Percentiles rank a stretch among this genome's conserved stretches.
phyloP scores from a whole-genome alignment of 30 jellyfish, hydroid and myxozoan genomes.

The Pseudorhiza aurosa region DNA sequence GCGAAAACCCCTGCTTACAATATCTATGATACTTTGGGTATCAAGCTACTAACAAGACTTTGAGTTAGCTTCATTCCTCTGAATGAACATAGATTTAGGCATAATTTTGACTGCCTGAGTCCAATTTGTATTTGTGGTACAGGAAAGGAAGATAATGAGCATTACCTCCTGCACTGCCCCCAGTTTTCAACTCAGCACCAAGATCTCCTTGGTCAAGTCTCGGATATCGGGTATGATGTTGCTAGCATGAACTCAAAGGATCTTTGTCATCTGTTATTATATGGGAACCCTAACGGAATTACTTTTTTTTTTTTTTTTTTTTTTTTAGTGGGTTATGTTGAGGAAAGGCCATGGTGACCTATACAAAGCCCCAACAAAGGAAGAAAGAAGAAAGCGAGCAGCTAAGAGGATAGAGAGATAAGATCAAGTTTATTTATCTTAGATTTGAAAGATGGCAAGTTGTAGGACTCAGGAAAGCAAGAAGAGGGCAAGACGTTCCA shows the following conservation, averaged over 20 bases:
- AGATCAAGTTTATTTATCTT: too few relatives aligned
- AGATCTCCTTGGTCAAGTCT: conserved; percentile 11
- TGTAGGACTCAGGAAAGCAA: too few relatives aligned
- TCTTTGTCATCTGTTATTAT: conserved; percentile 1
- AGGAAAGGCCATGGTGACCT: too few relatives aligned
- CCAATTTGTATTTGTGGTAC: conserved; percentile 27
- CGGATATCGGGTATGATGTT: conserved; percentile 3
- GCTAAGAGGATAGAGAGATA: too few relatives aligned
- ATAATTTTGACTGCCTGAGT: conserved; percentile 26
- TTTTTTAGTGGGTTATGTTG: too few relatives aligned
- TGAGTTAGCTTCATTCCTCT: conserved; percentile 11
- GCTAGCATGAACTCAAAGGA: conserved; percentile 6
- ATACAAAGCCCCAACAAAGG: too few relatives aligned
- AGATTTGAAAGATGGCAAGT: too few relatives aligned
- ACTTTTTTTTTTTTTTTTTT: too few relatives aligned
- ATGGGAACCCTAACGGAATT: conserved; percentile 20
- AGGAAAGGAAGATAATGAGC: conserved; percentile 27
- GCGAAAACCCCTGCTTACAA: conserved; percentile 24
- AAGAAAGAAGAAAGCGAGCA: too few relatives aligned
- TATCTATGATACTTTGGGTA: conserved; percentile 6
- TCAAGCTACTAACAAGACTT: conserved; percentile 32
- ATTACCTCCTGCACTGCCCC: conserved; percentile 40
- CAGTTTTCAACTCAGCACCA: not conserved
- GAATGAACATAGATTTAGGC: conserved; percentile 15
- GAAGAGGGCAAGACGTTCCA: too few relatives aligned